phyloP scores from a whole-genome alignment of 2,797 vertebrate species.

The Arctocebus calabarensis region DNA sequence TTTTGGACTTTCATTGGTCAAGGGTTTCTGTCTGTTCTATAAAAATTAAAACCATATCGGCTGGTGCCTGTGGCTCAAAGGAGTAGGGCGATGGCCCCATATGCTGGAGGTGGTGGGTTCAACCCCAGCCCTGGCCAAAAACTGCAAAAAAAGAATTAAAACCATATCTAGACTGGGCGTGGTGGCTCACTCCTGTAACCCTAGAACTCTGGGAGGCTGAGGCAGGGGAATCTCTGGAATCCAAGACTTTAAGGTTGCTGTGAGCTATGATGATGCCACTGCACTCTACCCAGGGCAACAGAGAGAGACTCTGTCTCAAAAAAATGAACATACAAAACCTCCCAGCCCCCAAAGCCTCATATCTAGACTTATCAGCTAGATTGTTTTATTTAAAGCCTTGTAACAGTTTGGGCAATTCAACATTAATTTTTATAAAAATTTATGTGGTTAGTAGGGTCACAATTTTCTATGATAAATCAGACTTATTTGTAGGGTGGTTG shows the following conservation, averaged over 20 bases:
- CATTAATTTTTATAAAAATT: constrained; percentile 2
- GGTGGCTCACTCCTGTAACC: no score
- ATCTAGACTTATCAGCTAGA: neutral
- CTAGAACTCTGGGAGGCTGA: no score
- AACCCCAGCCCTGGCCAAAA: no score
- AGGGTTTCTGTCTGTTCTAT: neutral
- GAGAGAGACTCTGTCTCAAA: neutral
- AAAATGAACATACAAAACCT: neutral
- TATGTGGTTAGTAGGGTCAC: neutral
- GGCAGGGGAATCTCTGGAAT: neutral
- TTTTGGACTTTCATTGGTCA: neutral
- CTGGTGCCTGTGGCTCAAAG: no score
- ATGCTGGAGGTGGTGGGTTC: no score
- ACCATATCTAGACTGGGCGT: no score
- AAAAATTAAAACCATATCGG: constrained; percentile 15
- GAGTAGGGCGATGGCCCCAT: no score
- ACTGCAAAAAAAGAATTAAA: no score
- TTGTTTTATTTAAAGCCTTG: neutral
- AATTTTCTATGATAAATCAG: neutral
- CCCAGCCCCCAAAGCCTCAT: no score
- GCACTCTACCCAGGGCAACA: neutral
- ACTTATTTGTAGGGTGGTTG: neutral
- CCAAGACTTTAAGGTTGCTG: neutral
- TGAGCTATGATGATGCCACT: neutral
- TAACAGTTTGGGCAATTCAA: neutral